These are phyloP conservation scores for Alcedo atthis DNA, from an alignment of 2,797 vertebrate genomes.

Conservation along the genomic window DNA sequence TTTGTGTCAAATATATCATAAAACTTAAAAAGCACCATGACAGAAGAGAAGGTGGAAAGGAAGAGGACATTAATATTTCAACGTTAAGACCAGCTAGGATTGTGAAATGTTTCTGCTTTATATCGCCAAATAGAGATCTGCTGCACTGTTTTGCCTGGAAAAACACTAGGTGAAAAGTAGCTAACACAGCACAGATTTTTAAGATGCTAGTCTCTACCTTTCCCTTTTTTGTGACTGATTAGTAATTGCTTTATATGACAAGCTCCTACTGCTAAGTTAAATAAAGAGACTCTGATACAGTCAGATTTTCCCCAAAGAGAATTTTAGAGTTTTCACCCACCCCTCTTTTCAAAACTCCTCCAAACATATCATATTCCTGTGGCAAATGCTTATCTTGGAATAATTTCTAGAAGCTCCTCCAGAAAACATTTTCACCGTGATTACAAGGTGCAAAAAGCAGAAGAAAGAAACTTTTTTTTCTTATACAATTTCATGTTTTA, in stretches of 20 bases:
- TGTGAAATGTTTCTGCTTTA: neutral
- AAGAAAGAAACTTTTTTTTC: neutral
- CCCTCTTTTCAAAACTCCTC: neutral
- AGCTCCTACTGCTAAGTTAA: neutral
- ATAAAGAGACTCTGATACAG: neutral
- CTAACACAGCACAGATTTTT: neutral
- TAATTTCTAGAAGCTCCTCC: neutral
- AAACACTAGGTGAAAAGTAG: neutral
- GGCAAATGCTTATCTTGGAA: neutral
- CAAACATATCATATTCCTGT: neutral
- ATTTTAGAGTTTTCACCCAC: neutral
- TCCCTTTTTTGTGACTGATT: neutral
- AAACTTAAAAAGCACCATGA: neutral
- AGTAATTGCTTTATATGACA: neutral
- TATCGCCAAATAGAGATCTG: neutral
- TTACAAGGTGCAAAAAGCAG: neutral
- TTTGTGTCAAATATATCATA: neutral
- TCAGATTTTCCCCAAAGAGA: neutral
- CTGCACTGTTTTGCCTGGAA: neutral
- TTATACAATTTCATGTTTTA: neutral
- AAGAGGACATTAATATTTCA: conserved; percentile 7
- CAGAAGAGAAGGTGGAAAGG: neutral
- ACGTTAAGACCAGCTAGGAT: neutral
- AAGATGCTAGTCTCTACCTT: neutral
- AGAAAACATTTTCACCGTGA: neutral